phyloP scores from a whole-genome alignment of 2,113 vertebrate genomes.

The Tyto alba region DNA sequence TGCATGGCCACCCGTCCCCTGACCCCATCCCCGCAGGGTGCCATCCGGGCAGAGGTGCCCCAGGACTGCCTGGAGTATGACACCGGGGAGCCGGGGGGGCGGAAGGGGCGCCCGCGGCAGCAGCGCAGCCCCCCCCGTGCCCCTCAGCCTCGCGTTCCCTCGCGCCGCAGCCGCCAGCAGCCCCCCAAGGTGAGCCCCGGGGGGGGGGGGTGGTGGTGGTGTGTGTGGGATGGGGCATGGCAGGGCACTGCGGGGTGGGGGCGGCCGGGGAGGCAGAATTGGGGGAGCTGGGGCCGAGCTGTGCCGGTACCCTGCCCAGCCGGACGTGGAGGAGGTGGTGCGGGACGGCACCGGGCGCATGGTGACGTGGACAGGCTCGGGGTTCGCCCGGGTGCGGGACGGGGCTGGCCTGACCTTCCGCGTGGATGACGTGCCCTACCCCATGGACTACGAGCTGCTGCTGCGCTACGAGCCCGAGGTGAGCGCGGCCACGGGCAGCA shows the following conservation, averaged over 20 bases:
- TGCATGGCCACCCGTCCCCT: neutral
- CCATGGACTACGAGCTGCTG: conserved; percentile 87
- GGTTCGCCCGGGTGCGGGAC: conserved; percentile 80
- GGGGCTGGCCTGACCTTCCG: conserved; percentile 84
- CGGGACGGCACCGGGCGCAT: conserved; percentile 65
- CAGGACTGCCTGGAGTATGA: conserved; percentile 77
- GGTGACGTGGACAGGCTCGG: conserved; percentile 79
- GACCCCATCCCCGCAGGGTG: conserved; percentile 55
- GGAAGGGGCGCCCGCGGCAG: conserved; percentile 66
- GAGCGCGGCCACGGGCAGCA: neutral
- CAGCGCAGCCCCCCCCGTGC: conserved; percentile 38
- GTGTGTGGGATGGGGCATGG: neutral
- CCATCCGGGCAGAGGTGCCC: conserved; percentile 66
- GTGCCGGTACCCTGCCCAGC: conserved; percentile 54
- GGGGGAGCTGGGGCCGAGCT: neutral
- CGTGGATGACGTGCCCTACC: conserved; percentile 75
- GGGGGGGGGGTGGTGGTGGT: too few relatives aligned
- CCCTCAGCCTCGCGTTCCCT: conserved; percentile 61
- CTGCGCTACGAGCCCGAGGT: conserved; percentile 86
- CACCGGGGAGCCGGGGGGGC: conserved; percentile 51
- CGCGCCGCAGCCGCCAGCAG: conserved; percentile 71
- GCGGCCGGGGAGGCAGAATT: rapidly evolving
- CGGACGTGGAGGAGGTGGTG: conserved; percentile 68
- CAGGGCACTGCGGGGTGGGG: rapidly evolving
- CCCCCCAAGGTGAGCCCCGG: conserved; percentile 71